Conservation (phyloP, 2,888 invertebrate species). For the Leptopilina syphax region DNA sequence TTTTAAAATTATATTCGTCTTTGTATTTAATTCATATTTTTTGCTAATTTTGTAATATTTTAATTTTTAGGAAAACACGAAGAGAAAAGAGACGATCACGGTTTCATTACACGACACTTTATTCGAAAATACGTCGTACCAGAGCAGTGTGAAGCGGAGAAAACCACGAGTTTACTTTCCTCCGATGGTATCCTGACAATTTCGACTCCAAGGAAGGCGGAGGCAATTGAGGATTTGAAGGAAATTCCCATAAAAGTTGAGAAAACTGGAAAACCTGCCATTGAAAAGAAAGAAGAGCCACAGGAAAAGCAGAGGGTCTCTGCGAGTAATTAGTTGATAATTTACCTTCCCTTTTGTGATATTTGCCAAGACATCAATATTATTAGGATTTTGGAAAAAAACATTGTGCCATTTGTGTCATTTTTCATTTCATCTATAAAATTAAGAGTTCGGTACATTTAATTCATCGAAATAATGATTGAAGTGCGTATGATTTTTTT, state of each 20-base stretch:
- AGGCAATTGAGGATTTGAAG: constrained; percentile 54
- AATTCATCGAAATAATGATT: background rate
- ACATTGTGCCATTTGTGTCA: background rate
- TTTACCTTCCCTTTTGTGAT: constrained; percentile 1
- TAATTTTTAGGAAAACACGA: constrained; percentile 82
- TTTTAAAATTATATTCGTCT: background rate
- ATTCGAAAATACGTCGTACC: constrained; percentile 67
- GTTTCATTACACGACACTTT: constrained; percentile 67
- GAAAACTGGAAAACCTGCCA: constrained; percentile 47
- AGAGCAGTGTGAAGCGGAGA: constrained; percentile 80
- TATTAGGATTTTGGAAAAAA: background rate
- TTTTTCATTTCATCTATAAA: background rate
- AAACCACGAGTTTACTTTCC: constrained; percentile 82
- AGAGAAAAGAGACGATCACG: constrained; percentile 89
- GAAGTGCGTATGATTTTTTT: constrained; percentile 1
- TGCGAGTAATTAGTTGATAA: background rate
- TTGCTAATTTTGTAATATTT: constrained; percentile 7
- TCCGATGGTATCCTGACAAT: constrained; percentile 90
- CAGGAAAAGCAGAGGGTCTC: constrained; percentile 18
- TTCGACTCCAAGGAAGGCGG: constrained; percentile 82
- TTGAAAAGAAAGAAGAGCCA: constrained; percentile 42
- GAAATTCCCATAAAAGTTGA: constrained; percentile 58
- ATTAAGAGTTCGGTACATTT: background rate
- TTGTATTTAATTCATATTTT: background rate
- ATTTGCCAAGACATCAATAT: background rate